phyloP scores from a whole-genome alignment of 2,797 vertebrate species.

The Dryobates pubescens region DNA sequence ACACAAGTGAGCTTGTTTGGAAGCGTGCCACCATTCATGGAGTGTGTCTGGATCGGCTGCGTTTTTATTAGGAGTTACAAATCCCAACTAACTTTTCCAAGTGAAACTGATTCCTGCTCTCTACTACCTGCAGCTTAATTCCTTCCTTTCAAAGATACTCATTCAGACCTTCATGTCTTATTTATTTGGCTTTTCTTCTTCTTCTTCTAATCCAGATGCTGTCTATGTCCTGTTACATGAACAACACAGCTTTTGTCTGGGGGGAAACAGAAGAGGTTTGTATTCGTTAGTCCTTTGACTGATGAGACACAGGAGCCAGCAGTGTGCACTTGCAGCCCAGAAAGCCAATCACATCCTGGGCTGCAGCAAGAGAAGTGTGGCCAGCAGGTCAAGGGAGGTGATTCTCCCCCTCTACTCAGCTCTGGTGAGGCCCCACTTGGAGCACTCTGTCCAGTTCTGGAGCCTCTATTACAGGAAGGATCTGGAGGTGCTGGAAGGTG shows the following conservation, averaged over 20 bases:
- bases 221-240: neutral
- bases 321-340: no score
- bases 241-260: conserved; percentile 16
- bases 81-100: neutral
- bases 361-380: no score
- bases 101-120: neutral
- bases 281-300: neutral
- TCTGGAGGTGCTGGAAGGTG: no score
- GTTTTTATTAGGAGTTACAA: neutral
- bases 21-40: neutral
- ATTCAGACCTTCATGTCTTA: neutral
- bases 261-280: conserved; percentile 4
- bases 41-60: neutral
- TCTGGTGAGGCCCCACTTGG: no score
- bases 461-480: no score
- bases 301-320: neutral
- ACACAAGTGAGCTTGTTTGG: neutral
- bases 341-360: no score
- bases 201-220: neutral
- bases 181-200: neutral
- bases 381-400: no score
- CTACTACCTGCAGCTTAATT: neutral
- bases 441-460: no score
- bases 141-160: neutral
- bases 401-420: no score